phyloP scores from a whole-genome alignment of 1,140 invertebrate species.

The Rhopalosiphum padi region DNA sequence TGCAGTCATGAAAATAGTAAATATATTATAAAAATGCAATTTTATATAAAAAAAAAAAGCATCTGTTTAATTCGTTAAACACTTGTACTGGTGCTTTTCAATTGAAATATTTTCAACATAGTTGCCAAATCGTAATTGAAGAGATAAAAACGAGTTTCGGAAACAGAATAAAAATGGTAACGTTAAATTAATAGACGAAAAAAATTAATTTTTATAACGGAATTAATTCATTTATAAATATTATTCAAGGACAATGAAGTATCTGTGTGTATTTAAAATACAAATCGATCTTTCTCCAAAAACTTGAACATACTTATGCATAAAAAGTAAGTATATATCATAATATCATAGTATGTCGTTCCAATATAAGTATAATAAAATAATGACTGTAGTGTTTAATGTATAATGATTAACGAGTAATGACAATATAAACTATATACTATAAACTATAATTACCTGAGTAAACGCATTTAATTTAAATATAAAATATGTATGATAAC shows the following conservation, averaged over 20 bases:
- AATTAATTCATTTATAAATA: constrained; percentile 30
- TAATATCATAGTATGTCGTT: not conserved
- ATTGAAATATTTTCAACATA: not conserved
- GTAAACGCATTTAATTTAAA: not conserved
- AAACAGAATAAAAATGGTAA: constrained; percentile 2
- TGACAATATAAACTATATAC: not conserved
- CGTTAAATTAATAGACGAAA: constrained; percentile 1
- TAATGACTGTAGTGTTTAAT: too few relatives aligned
- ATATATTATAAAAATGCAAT: not conserved
- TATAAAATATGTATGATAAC: not conserved
- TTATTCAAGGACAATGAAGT: constrained; percentile 21
- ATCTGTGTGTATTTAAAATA: not conserved
- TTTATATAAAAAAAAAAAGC: not conserved
- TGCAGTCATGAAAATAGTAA: not conserved
- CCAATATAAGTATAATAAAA: not conserved
- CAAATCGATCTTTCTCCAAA: not conserved
- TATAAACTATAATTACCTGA: not conserved
- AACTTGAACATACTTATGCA: not conserved
- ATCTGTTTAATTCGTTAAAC: not conserved
- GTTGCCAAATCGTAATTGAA: constrained; percentile 35
- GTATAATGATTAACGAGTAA: too few relatives aligned
- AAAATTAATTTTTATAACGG: constrained; percentile 38
- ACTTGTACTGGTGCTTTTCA: not conserved
- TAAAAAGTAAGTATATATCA: not conserved
- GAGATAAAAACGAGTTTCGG: constrained; percentile 15